Conservation (phyloP, 2,113 vertebrate genomes). For the Mesocricetus auratus region DNA sequence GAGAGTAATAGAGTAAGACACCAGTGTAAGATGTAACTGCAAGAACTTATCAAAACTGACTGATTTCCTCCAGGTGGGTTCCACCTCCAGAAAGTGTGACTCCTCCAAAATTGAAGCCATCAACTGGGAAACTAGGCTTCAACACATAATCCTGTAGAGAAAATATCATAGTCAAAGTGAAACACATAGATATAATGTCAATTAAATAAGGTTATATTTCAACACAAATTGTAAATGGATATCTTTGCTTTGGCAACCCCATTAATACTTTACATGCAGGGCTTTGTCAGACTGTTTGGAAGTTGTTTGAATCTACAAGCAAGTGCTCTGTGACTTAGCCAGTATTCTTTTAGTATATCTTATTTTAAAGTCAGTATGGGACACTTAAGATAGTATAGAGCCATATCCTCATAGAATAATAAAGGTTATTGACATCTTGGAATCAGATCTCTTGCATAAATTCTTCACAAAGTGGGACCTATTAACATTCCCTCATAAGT, state of each 20-base stretch:
- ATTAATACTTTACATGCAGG: neutral
- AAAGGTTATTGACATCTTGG: neutral
- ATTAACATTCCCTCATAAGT: neutral
- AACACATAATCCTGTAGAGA: neutral
- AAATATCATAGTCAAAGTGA: neutral
- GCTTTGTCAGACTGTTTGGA: neutral
- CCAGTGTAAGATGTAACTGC: neutral
- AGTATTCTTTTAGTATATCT: neutral
- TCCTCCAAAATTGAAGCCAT: neutral
- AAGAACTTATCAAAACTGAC: neutral
- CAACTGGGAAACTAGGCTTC: neutral
- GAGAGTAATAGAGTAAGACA: neutral
- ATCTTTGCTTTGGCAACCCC: neutral
- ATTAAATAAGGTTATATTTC: neutral
- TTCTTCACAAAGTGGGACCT: neutral
- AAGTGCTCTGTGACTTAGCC: accelerated
- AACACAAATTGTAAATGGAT: neutral
- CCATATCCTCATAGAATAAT: neutral
- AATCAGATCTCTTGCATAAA: neutral
- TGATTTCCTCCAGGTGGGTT: neutral
- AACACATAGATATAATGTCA: neutral
- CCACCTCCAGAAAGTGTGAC: neutral
- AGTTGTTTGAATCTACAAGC: neutral
- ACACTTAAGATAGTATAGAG: neutral
- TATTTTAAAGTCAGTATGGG: neutral